Percentiles rank a stretch among this genome's conserved stretches.
These are phyloP conservation scores for Aspidiotus rigidus DNA, from an alignment of 2,888 invertebrate genomes.

Conservation along the genomic window DNA sequence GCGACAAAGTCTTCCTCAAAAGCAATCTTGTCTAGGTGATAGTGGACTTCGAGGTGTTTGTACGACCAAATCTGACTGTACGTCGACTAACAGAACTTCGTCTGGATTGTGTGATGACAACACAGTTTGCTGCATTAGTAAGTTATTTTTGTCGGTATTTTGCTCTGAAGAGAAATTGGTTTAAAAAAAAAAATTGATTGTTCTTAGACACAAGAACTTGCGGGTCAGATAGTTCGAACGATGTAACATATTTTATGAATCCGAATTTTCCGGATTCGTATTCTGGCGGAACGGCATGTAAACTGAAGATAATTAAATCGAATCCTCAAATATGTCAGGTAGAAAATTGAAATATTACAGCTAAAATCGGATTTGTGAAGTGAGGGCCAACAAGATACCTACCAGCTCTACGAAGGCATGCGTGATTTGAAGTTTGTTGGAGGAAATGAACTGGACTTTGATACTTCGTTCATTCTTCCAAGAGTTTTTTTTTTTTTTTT, in stretches of 20 bases:
- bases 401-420: neutral
- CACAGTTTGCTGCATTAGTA: slow-evolving; percentile 74
- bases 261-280: slow-evolving; percentile 64
- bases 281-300: slow-evolving; percentile 55
- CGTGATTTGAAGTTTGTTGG: neutral
- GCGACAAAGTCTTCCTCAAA: slow-evolving; percentile 6
- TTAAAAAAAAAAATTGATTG: neutral
- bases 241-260: slow-evolving; percentile 77
- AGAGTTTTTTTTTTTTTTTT: too few species aligned
- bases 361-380: neutral
- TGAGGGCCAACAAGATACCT: neutral
- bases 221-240: slow-evolving; percentile 58
- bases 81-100: slow-evolving; percentile 58
- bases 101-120: slow-evolving; percentile 65
- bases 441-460: neutral
- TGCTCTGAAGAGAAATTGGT: slow-evolving; percentile 38
- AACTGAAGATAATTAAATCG: slow-evolving; percentile 56
- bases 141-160: slow-evolving; percentile 42
- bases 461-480: neutral
- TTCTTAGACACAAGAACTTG: slow-evolving; percentile 47
- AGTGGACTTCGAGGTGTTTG: slow-evolving; percentile 65
- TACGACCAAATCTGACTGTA: slow-evolving; percentile 65
- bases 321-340: slow-evolving; percentile 62
- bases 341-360: slow-evolving; percentile 37
- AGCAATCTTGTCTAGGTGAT: slow-evolving; percentile 49